Conservation (phyloP, 2,797 vertebrate species). For the Mionectes olivaceus region DNA sequence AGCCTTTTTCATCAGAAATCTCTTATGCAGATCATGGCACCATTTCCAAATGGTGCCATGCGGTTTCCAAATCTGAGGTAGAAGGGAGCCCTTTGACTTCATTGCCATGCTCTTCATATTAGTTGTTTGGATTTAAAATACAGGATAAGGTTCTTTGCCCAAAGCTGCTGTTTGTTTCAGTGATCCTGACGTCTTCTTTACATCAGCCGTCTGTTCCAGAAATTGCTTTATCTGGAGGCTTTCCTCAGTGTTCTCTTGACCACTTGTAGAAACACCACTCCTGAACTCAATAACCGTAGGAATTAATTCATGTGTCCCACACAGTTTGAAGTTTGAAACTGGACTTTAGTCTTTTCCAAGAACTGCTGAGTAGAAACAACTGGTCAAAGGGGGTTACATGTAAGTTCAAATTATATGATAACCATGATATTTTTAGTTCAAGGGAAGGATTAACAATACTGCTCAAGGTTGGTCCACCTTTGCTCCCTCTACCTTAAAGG, state of each 20-base stretch:
- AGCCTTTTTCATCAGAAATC: neutral
- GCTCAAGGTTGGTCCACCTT: neutral
- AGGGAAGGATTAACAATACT: neutral
- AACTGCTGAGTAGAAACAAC: neutral
- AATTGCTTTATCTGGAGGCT: neutral
- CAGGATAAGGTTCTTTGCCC: neutral
- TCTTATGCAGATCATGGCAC: neutral
- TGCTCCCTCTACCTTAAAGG: neutral
- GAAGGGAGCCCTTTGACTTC: neutral
- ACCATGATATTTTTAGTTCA: neutral
- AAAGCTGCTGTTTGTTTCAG: neutral
- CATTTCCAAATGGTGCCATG: too few species aligned
- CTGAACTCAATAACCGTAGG: neutral
- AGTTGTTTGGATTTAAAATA: neutral
- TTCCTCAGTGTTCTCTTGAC: neutral
- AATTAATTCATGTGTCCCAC: neutral
- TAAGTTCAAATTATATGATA: neutral
- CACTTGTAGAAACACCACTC: neutral
- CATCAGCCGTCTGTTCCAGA: neutral
- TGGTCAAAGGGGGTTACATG: neutral
- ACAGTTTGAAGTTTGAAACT: neutral
- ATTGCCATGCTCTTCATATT: neutral
- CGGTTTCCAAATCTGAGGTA: neutral
- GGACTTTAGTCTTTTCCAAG: neutral
- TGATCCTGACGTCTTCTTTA: neutral